A percentile compares a stretch with the other conserved stretches of the same genome.
Evolutionary conservation across 1,140 invertebrate genomes (phyloP).

Genomic region (Metopolophium dirhodum): DNA sequence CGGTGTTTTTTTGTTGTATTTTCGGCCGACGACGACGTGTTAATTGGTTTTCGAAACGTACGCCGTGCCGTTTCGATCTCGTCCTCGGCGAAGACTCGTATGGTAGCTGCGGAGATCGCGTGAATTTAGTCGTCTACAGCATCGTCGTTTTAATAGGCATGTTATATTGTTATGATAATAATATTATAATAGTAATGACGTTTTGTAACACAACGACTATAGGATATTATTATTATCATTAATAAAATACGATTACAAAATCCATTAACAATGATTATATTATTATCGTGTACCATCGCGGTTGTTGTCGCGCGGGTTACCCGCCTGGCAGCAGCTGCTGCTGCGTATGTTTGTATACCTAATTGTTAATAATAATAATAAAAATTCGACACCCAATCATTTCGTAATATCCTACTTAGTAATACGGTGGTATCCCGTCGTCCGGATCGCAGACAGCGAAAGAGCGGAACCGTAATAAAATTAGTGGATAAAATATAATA

Average conservation of each 20-base stretch:
- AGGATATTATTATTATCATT: not conserved
- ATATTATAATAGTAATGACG: not conserved
- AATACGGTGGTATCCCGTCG: not conserved
- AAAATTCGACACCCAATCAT: not conserved
- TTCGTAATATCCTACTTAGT: not conserved
- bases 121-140: not conserved
- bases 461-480: not conserved
- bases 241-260: not conserved
- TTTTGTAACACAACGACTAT: not conserved
- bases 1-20: not conserved
- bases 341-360: not conserved
- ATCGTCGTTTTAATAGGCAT: not conserved
- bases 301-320: not conserved
- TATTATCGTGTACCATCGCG: not conserved
- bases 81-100: not conserved
- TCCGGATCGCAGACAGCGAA: not conserved
- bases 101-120: not conserved
- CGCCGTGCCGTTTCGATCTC: not conserved
- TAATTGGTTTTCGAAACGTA: slow-evolving; percentile 5
- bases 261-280: not conserved
- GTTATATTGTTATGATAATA: not conserved
- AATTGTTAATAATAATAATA: not conserved
- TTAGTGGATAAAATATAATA: not conserved
- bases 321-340: not conserved
- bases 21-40: not conserved